Base-by-base conservation (phyloP, 1,140 invertebrate genomes). In the Chironomus striatipennis region DNA sequence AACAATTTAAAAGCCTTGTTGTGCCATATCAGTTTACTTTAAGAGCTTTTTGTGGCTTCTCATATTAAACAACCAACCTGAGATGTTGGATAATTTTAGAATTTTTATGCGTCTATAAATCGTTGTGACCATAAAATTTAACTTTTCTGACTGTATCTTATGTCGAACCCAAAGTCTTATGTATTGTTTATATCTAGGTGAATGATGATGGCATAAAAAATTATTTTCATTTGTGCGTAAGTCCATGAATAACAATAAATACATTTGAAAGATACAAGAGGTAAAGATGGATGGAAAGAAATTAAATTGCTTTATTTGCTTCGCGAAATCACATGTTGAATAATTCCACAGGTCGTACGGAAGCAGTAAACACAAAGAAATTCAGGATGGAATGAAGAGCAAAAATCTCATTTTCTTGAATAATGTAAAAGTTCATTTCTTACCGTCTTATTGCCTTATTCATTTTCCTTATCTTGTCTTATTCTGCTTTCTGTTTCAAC, bases 351-450 rank as follows among this genome's bases (percentile, higher is more conserved):
- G 47, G 47, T 57, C 47, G 47, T n/a, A 15, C 12, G 8, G 47
- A 57, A 57, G n/a, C n/a, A 15, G 47, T 57, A 57, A 57, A 15
- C 12, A 57, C 47, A 57, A 57, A 10, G 24, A 34, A 34, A 34
- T 34, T 34, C 24, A 34, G 24, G 24, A 34, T 34, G 24, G 24
- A n/a, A n/a, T n/a, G n/a, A n/a, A 2, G 43, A 57, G 47, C 47
- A 57, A 57, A 57, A 57, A 57, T 57, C 47, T 57, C 47, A 57
- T 57, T 57, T 57, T 57, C 47, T 15, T 57, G 47, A 57, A 57
- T 57, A 57, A 57, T 57, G 47, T 57, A 57, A 57, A 57, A 57
- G n/a, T 57, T 57, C 47, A 57, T 57, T 57, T 57, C 47, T 57
- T 57, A 15, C 47, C 47, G 47, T 57, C 47, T 57, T 57, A 15